Evolutionary conservation across 1,140 invertebrate genomes (phyloP).

Genomic region (Heliconius himera): DNA sequence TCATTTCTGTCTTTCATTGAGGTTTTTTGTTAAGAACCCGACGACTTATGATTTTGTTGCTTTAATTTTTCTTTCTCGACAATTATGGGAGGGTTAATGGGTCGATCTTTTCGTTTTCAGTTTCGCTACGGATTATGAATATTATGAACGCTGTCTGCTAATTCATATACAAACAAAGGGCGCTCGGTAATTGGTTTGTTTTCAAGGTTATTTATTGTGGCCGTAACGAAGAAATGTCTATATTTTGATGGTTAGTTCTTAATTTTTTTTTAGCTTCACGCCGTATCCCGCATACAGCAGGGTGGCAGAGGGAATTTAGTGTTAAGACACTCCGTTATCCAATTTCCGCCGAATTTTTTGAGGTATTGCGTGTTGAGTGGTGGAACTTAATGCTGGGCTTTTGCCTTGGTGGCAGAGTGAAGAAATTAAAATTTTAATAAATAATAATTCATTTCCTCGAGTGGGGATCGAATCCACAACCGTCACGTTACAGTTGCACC

Average conservation of each 20-base stretch:
- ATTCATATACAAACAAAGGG: neutral
- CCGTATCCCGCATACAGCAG: no score
- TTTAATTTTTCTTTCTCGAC: slow-evolving; percentile 25
- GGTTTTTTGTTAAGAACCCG: slow-evolving; percentile 62
- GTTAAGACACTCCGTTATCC: no score
- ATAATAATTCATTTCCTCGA: no score
- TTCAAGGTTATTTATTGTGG: slow-evolving; percentile 1
- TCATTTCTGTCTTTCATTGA: slow-evolving; percentile 69
- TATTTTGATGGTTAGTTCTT: neutral
- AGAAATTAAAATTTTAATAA: no score
- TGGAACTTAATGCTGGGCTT: no score
- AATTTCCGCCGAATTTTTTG: no score
- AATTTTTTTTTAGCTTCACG: neutral
- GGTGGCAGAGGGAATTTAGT: no score
- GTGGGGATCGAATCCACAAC: no score
- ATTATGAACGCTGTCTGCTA: slow-evolving; percentile 8
- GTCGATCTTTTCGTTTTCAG: slow-evolving; percentile 17
- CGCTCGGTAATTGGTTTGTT: neutral
- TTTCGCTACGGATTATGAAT: slow-evolving; percentile 3
- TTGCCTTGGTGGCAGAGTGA: no score
- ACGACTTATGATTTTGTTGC: slow-evolving; percentile 29
- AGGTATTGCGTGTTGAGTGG: no score
- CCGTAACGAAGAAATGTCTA: neutral
- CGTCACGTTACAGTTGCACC: no score
- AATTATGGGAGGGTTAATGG: slow-evolving; percentile 24